A percentile compares a stretch with the other conserved stretches of the same genome.
Conservation (phyloP, 1,140 invertebrate species). For the Temnothorax nylanderi region DNA sequence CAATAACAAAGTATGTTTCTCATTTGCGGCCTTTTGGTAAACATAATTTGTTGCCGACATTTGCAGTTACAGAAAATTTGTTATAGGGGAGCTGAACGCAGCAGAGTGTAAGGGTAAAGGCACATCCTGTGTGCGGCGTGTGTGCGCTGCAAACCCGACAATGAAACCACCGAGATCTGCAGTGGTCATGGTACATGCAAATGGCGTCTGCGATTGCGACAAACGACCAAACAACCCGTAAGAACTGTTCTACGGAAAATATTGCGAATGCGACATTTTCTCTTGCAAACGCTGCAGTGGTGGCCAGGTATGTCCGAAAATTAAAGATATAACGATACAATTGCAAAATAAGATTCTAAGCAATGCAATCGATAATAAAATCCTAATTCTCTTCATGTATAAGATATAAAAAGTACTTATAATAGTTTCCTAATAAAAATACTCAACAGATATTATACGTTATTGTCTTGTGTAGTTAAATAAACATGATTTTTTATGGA, state of each 20-base stretch:
- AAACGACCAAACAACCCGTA: conserved; percentile 84
- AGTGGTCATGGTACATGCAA: conserved; percentile 88
- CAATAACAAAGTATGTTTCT: too few relatives aligned
- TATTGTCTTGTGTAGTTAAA: neutral
- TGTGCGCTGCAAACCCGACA: conserved; percentile 85
- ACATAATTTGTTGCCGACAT: too few relatives aligned
- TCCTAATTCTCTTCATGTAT: neutral
- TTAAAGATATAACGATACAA: neutral
- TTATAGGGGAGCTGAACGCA: conserved; percentile 80
- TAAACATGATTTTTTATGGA: neutral
- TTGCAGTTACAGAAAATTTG: too few relatives aligned
- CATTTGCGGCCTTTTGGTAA: too few relatives aligned
- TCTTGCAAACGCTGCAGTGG: conserved; percentile 88
- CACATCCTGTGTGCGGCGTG: conserved; percentile 89
- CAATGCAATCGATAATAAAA: neutral
- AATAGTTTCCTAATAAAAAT: neutral
- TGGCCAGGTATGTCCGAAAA: conserved; percentile 74
- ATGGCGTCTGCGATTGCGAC: conserved; percentile 88
- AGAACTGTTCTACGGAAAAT: conserved; percentile 87
- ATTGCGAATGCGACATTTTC: conserved; percentile 92
- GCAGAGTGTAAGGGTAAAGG: conserved; percentile 85
- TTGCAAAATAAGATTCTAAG: neutral
- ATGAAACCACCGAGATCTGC: conserved; percentile 81
- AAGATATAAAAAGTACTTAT: neutral
- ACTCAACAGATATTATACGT: neutral